Conservation (phyloP, 2,797 vertebrate genomes). For the Botia almorhae region DNA sequence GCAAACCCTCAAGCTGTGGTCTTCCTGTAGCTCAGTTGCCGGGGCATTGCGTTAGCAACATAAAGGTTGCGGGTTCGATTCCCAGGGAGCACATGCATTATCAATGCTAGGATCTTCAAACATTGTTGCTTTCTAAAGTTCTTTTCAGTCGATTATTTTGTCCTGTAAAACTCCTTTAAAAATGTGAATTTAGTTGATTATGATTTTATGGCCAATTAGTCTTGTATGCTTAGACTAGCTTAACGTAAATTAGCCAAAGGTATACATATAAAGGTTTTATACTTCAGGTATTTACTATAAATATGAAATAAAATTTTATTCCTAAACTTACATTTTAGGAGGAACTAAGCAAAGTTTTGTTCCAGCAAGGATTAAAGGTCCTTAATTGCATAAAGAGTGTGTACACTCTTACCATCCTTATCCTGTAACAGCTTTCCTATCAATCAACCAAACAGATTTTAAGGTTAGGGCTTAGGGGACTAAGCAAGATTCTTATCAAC, state of each 20-base stretch:
- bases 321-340: too few relatives aligned
- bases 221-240: background rate
- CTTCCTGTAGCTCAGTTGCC: too few relatives aligned
- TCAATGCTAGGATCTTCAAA: conserved; percentile 31
- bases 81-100: background rate
- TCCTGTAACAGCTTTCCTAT: background rate
- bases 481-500: background rate
- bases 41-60: too few relatives aligned
- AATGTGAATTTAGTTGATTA: background rate
- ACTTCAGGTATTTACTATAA: too few relatives aligned
- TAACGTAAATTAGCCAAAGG: background rate
- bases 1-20: background rate
- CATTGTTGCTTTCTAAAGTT: conserved; percentile 19
- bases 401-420: background rate
- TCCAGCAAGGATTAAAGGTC: background rate
- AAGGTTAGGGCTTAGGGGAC: too few relatives aligned
- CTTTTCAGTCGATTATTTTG: background rate
- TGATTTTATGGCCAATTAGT: background rate
- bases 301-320: too few relatives aligned
- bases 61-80: too few relatives aligned
- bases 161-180: background rate
- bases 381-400: background rate
- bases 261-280: too few relatives aligned
- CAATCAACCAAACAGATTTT: background rate
- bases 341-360: background rate